These are phyloP conservation scores for Geotria australis DNA, from an alignment of 2,797 vertebrate genomes.

Conservation along the genomic window DNA sequence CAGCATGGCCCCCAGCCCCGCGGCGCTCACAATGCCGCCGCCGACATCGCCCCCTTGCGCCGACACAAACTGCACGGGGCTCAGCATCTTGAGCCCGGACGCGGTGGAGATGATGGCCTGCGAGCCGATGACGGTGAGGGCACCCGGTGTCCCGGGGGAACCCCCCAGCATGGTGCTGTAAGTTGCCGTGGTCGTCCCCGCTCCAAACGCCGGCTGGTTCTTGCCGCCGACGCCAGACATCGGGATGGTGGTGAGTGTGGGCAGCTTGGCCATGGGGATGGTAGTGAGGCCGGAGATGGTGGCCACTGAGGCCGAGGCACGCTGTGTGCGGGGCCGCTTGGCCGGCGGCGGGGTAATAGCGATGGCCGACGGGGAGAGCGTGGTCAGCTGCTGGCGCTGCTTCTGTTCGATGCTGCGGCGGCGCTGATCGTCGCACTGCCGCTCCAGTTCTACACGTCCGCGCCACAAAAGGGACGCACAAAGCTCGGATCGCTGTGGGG, in stretches of 20 bases:
- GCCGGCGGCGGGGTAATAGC: slow-evolving; percentile 18
- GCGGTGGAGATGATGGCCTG: not conserved
- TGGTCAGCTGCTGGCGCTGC: slow-evolving; percentile 17
- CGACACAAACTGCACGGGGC: not conserved
- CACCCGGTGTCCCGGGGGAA: not conserved
- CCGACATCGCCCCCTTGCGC: slow-evolving; percentile 1
- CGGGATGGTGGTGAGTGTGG: slow-evolving; percentile 25
- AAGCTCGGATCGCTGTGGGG: no score
- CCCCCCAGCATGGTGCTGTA: not conserved
- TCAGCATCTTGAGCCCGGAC: not conserved
- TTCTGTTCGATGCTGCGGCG: slow-evolving; percentile 27
- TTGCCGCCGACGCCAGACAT: slow-evolving; percentile 23
- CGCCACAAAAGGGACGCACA: no score
- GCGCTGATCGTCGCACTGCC: slow-evolving; percentile 31
- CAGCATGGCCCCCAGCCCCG: slow-evolving; percentile 60
- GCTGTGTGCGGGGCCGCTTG: slow-evolving; percentile 29
- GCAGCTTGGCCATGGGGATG: slow-evolving; percentile 20
- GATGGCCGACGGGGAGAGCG: slow-evolving; percentile 33
- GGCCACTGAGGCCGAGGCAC: slow-evolving; percentile 28
- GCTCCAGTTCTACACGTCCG: slow-evolving; percentile 19
- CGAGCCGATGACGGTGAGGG: not conserved
- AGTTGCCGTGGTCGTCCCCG: not conserved
- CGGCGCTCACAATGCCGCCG: slow-evolving; percentile 25
- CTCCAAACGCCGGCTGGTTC: no score
- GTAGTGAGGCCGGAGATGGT: slow-evolving; percentile 33